Evolutionary conservation across 2,888 invertebrate genomes (phyloP).

Genomic region (Tetranychus piercei): DNA sequence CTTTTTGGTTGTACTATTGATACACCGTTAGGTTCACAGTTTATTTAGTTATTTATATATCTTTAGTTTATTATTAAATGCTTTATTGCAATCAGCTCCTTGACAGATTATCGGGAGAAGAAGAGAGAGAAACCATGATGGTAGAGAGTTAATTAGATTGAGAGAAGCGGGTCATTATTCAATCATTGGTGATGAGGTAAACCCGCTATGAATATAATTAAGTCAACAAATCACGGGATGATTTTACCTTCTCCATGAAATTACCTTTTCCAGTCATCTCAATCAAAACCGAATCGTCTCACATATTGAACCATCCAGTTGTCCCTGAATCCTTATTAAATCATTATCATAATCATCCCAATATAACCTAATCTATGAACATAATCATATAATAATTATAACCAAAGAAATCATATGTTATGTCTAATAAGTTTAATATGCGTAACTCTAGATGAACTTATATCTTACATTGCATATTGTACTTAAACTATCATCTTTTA

Average conservation of each 20-base stretch:
- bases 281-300: conserved; percentile 1
- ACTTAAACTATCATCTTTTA: no score
- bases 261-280: neutral
- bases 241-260: neutral
- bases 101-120: neutral
- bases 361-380: neutral
- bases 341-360: neutral
- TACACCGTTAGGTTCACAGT: neutral
- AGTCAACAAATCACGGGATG: neutral
- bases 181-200: neutral
- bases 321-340: neutral
- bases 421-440: no score
- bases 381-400: neutral
- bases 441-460: no score
- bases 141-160: neutral
- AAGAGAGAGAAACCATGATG: neutral
- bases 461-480: no score
- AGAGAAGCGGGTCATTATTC: neutral
- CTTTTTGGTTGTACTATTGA: neutral
- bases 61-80: neutral
- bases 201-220: neutral
- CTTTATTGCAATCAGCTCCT: neutral
- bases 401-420: neutral
- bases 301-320: neutral
- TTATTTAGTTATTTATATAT: neutral